Percentiles rank a stretch among this genome's conserved stretches.
phyloP scores from a whole-genome alignment of 2,113 vertebrate genomes.

The Gallinago jamesoni region DNA sequence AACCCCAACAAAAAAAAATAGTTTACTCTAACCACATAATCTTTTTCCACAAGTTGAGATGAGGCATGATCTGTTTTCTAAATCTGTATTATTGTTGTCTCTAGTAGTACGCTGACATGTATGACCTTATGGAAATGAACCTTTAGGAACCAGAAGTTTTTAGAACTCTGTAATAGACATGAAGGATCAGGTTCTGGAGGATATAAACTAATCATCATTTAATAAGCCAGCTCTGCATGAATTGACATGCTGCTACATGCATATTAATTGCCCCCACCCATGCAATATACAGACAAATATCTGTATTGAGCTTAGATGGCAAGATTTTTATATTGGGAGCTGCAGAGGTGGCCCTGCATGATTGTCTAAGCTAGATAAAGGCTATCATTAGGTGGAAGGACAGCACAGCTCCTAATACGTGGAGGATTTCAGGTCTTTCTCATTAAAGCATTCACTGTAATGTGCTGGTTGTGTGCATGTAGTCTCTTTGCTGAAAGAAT shows the following conservation, averaged over 20 bases:
- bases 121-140: background rate
- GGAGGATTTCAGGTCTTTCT: background rate
- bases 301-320: background rate
- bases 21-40: background rate
- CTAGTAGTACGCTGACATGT: background rate
- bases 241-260: background rate
- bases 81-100: background rate
- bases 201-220: background rate
- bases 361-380: background rate
- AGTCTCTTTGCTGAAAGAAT: background rate
- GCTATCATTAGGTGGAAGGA: background rate
- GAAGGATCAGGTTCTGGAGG: background rate
- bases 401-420: background rate
- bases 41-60: background rate
- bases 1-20: accelerated
- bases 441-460: background rate
- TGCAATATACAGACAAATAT: background rate
- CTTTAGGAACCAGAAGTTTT: background rate
- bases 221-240: background rate
- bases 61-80: background rate
- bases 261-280: background rate
- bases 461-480: accelerated
- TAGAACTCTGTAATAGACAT: background rate
- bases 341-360: background rate
- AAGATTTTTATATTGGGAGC: background rate